These are phyloP conservation scores for Cheilosia urbana DNA, from an alignment of 2,888 invertebrate species.

Conservation along the genomic window DNA sequence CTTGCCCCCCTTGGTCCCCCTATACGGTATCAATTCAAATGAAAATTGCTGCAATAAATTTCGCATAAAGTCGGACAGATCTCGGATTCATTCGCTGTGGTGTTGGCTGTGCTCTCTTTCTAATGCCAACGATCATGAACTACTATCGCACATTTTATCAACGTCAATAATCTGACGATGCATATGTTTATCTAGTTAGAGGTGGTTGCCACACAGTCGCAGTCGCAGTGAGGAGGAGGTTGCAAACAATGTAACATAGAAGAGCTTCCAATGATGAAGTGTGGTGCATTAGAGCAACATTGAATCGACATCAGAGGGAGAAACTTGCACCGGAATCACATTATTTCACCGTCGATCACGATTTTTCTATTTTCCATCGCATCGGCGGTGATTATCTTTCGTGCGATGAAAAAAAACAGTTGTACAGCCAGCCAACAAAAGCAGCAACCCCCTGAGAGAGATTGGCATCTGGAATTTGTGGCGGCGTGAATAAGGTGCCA, in stretches of 20 bases:
- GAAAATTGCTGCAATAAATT: conserved; percentile 69
- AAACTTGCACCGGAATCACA: conserved; percentile 52
- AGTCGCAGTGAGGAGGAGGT: not conserved
- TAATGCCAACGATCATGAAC: conserved; percentile 71
- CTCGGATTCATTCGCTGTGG: conserved; percentile 25
- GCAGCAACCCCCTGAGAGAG: conserved; percentile 28
- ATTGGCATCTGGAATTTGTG: conserved; percentile 62
- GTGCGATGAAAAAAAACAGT: conserved; percentile 48
- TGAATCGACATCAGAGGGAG: conserved; percentile 2
- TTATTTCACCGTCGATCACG: conserved; percentile 72
- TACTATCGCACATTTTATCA: conserved; percentile 70
- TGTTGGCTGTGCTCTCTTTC: conserved; percentile 51
- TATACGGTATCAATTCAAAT: conserved; percentile 14
- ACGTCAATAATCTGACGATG: conserved; percentile 67
- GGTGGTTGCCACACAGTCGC: not conserved
- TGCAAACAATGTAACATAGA: not conserved
- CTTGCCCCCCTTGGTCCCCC: not conserved
- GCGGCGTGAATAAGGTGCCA: conserved; percentile 49
- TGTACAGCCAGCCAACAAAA: not conserved
- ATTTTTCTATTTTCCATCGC: conserved; percentile 65
- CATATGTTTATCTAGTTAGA: conserved; percentile 57
- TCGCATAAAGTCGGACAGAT: conserved; percentile 50
- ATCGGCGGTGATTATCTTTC: conserved; percentile 63
- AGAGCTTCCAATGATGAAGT: conserved; percentile 53
- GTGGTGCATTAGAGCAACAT: conserved; percentile 58